A percentile compares a stretch with the other conserved stretches of the same genome.
These are phyloP conservation scores for Epiblema foenella DNA, from an alignment of 2,888 invertebrate genomes.

Conservation along the genomic window DNA sequence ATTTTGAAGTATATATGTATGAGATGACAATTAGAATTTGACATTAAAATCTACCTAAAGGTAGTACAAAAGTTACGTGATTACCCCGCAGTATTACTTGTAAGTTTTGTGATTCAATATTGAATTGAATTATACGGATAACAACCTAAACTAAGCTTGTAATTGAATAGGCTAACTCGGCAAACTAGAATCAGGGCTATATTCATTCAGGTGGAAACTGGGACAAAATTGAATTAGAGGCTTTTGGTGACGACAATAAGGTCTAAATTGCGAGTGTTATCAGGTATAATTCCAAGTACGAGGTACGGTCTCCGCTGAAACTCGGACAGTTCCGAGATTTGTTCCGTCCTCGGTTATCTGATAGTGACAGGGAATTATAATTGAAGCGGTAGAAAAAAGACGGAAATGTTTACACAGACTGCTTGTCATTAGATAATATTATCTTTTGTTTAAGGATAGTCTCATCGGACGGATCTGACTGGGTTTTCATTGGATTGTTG, in stretches of 20 bases:
- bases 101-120: background rate
- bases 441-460: no score
- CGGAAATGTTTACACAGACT: no score
- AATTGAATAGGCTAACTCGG: conserved; percentile 14
- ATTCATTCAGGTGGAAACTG: conserved; percentile 15
- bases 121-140: no score
- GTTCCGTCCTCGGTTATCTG: conserved; percentile 23
- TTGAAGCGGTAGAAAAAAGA: background rate
- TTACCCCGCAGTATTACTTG: no score
- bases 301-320: conserved; percentile 3
- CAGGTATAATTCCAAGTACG: conserved; percentile 3
- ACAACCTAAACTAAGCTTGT: background rate
- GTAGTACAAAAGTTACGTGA: no score
- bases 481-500: no score
- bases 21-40: no score
- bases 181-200: conserved; percentile 11
- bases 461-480: no score
- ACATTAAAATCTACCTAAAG: no score
- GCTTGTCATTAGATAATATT: no score
- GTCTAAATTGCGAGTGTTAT: background rate
- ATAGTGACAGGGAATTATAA: background rate
- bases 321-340: conserved; percentile 32
- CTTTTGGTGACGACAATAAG: background rate
- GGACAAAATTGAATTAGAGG: background rate
- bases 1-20: no score